Evolutionary conservation across 2,113 vertebrate species (phyloP).

Genomic region (Gyps fulvus): DNA sequence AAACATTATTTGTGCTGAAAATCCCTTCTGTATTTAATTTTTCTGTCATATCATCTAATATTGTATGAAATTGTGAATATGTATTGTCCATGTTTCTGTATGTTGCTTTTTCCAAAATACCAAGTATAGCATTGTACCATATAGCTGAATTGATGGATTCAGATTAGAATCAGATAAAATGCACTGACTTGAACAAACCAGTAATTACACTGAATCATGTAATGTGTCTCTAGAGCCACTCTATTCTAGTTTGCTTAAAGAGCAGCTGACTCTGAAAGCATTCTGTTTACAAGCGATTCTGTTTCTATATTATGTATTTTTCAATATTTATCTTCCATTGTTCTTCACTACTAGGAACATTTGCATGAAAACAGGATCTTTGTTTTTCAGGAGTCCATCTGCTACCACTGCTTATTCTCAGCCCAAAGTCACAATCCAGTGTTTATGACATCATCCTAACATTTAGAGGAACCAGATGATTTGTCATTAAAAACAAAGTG

Average conservation of each 20-base stretch:
- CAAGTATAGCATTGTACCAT: not conserved
- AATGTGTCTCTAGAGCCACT: conserved; percentile 4
- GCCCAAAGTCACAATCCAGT: conserved; percentile 34
- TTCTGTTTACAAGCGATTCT: conserved; percentile 29
- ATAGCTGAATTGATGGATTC: not conserved
- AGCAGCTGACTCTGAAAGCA: conserved; percentile 31
- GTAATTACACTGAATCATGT: conserved; percentile 43
- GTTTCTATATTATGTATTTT: not conserved
- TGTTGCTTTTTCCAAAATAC: not conserved
- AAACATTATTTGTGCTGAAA: not conserved
- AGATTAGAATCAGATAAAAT: conserved; percentile 24
- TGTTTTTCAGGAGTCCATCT: conserved; percentile 63
- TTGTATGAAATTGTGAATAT: not conserved
- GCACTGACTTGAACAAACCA: conserved; percentile 13
- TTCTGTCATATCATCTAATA: not conserved
- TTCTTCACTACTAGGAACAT: conserved; percentile 42
- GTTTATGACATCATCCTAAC: conserved; percentile 46
- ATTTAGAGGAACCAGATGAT: conserved; percentile 48
- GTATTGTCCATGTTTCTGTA: not conserved
- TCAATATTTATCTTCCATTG: conserved; percentile 41
- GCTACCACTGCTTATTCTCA: conserved; percentile 56
- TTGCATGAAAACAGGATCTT: conserved; percentile 50
- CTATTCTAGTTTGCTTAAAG: conserved; percentile 29
- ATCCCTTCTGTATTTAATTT: not conserved
- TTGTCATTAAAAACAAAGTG: conserved; percentile 24